phyloP scores from a whole-genome alignment of 2,113 vertebrate species.

The Sinocyclocheilus anshuiensis region DNA sequence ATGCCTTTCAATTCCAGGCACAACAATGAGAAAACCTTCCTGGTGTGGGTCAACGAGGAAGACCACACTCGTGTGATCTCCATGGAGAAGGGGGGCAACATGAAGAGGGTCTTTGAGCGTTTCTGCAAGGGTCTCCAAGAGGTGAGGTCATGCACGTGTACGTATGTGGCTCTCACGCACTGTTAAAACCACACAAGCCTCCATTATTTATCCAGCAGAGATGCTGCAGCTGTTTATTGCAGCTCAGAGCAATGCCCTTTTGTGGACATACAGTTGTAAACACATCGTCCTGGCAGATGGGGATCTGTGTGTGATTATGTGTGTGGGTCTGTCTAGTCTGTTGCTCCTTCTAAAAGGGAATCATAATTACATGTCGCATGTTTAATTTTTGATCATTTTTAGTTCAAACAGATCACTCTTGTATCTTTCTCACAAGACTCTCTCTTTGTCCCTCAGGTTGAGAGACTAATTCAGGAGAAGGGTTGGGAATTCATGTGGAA shows the following conservation, averaged over 20 bases:
- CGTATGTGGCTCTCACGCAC: neutral
- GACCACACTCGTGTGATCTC: slow-evolving; percentile 81
- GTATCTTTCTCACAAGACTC: neutral
- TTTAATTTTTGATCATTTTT: neutral
- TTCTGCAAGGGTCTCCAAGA: slow-evolving; percentile 93
- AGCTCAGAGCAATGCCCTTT: slow-evolving; percentile 6
- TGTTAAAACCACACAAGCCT: slow-evolving; percentile 44
- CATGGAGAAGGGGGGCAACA: slow-evolving; percentile 88
- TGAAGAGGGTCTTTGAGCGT: slow-evolving; percentile 95
- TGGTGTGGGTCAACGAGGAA: slow-evolving; percentile 79
- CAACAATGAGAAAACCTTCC: slow-evolving; percentile 78
- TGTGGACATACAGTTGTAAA: slow-evolving; percentile 20
- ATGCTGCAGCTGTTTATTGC: slow-evolving; percentile 43
- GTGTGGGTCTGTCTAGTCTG: neutral
- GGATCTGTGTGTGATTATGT: neutral
- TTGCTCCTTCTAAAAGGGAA: neutral
- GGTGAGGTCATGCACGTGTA: slow-evolving; percentile 60
- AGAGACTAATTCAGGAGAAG: slow-evolving; percentile 74
- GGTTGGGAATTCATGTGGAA: slow-evolving; percentile 83
- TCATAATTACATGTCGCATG: no score
- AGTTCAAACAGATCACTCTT: neutral
- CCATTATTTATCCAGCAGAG: slow-evolving; percentile 59
- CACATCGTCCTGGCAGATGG: neutral
- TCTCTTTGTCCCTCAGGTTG: slow-evolving; percentile 65
- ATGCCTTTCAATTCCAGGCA: slow-evolving; percentile 66